A percentile compares a stretch with the other conserved stretches of the same genome.
Conservation (phyloP, 2,888 invertebrate genomes). For the Aradus depressus region DNA sequence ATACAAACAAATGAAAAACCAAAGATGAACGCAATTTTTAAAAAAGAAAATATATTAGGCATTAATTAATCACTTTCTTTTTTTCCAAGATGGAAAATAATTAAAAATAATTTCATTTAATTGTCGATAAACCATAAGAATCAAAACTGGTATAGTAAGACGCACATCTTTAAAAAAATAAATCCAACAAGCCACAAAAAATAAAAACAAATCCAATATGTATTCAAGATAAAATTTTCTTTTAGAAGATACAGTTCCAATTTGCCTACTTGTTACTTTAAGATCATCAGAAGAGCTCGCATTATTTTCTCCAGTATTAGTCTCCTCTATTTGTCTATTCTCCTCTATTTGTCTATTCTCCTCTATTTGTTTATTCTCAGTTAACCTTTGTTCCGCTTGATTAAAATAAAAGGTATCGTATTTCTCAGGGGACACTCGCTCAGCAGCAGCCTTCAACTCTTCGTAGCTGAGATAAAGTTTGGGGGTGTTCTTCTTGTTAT, state of each 20-base stretch:
- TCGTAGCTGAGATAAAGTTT: constrained; percentile 49
- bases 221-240: constrained; percentile 51
- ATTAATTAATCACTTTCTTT: not conserved
- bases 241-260: not conserved
- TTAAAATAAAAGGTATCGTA: too few relatives aligned
- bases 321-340: not conserved
- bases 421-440: constrained; percentile 34
- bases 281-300: not conserved
- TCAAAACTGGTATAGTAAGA: constrained; percentile 65
- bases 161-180: constrained; percentile 70
- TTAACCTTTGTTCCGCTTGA: not conserved
- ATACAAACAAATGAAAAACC: too few relatives aligned
- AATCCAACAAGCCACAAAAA: constrained; percentile 66
- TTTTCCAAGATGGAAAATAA: constrained; percentile 32
- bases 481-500: constrained; percentile 40
- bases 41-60: not conserved
- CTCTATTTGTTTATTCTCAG: constrained; percentile 1
- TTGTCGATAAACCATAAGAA: constrained; percentile 65
- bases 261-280: not conserved
- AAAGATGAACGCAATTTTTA: too few relatives aligned
- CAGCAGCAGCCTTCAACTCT: constrained; percentile 49
- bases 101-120: constrained; percentile 52
- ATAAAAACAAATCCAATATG: constrained; percentile 59
- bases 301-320: not conserved
- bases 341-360: not conserved